Evolutionary conservation across 2,113 vertebrate species (phyloP).

Genomic region (Vulpes lagopus): DNA sequence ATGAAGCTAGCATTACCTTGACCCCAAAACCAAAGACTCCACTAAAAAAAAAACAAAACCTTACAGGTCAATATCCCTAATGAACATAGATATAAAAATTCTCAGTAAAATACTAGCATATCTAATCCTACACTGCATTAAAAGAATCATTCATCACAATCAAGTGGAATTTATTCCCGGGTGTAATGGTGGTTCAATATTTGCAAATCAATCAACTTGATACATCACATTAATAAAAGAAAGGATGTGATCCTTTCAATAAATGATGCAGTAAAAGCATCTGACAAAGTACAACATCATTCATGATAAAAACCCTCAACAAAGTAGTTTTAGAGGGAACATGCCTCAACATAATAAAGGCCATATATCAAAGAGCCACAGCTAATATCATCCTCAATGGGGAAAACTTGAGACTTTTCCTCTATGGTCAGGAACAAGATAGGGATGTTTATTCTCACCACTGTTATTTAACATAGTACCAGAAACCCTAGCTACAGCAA

Average conservation of each 20-base stretch:
- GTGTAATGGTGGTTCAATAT: neutral
- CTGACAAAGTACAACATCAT: neutral
- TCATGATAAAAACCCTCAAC: neutral
- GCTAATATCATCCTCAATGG: neutral
- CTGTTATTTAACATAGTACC: neutral
- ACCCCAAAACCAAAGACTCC: neutral
- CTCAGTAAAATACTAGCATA: neutral
- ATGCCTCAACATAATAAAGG: neutral
- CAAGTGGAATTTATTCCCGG: neutral
- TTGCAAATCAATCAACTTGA: neutral
- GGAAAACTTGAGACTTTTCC: neutral
- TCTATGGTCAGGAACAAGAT: neutral
- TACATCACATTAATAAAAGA: neutral
- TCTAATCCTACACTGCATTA: neutral
- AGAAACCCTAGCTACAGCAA: neutral
- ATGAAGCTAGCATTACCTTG: neutral
- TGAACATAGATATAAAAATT: neutral
- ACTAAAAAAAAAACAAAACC: neutral
- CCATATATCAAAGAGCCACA: neutral
- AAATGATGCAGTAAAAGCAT: neutral
- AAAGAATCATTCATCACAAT: neutral
- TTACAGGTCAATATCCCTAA: neutral
- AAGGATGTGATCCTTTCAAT: neutral
- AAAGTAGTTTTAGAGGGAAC: neutral
- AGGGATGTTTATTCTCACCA: neutral